These are phyloP conservation scores for Synodontis membranacea DNA, from an alignment of 2,113 vertebrate species.

Conservation along the genomic window DNA sequence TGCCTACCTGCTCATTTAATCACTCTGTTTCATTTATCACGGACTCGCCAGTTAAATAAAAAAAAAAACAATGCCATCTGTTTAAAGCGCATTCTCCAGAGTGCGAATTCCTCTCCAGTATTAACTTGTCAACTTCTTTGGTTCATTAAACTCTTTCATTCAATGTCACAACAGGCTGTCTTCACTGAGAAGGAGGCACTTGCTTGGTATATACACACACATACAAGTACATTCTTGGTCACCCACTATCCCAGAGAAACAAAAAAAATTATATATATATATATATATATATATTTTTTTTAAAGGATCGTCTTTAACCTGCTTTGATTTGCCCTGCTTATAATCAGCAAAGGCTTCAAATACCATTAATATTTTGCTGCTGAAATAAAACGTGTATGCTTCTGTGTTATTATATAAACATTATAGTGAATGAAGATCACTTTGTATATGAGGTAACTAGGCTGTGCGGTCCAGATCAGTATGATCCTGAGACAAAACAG, in stretches of 20 bases:
- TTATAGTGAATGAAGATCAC: not conserved
- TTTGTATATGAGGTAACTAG: not conserved
- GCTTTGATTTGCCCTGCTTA: not conserved
- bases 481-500: no score
- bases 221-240: not conserved
- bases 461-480: no score
- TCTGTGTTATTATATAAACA: not conserved
- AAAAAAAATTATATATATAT: not conserved
- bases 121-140: constrained; percentile 4
- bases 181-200: not conserved
- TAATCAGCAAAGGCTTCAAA: not conserved
- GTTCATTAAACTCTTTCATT: not conserved
- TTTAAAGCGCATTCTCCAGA: not conserved
- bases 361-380: not conserved
- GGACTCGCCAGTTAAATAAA: not conserved
- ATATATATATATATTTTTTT: no score
- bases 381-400: not conserved
- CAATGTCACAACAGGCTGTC: not conserved
- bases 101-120: not conserved
- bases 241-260: not conserved
- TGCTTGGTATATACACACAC: not conserved
- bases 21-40: constrained; percentile 19
- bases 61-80: constrained; percentile 20
- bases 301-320: not conserved
- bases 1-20: not conserved